These are phyloP conservation scores for Apodemus speciosus DNA, from an alignment of 2,113 vertebrate species.

Conservation along the genomic window DNA sequence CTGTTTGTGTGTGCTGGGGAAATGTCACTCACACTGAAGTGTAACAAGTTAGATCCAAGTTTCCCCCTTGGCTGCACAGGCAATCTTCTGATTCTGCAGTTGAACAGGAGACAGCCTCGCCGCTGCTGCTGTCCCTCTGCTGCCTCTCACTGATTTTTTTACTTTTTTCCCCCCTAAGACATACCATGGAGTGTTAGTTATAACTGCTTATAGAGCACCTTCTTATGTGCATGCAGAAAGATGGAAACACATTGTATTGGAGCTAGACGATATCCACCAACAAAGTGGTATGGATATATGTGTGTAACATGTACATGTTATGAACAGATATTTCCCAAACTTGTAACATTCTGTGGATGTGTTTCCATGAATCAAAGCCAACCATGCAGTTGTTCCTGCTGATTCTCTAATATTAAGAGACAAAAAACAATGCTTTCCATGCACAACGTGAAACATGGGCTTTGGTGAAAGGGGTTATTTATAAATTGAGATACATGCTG, in stretches of 20 bases:
- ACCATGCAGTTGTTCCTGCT: background rate
- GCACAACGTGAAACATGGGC: background rate
- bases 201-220: background rate
- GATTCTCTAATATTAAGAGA: background rate
- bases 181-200: background rate
- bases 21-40: background rate
- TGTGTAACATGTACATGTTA: no score
- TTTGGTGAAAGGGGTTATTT: background rate
- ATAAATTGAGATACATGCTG: background rate
- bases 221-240: background rate
- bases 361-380: background rate
- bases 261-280: no score
- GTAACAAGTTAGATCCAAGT: background rate
- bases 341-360: background rate
- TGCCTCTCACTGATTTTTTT: fast-evolving
- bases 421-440: background rate
- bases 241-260: background rate
- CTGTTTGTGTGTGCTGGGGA: background rate
- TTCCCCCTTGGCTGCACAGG: background rate
- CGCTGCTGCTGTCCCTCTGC: no score
- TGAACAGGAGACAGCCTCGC: background rate
- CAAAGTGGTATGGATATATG: background rate
- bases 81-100: background rate
- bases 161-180: no score
- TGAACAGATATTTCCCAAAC: no score